These are phyloP conservation scores for Mesoclemmys tuberculata DNA, from an alignment of 2,113 vertebrate species.

Conservation along the genomic window DNA sequence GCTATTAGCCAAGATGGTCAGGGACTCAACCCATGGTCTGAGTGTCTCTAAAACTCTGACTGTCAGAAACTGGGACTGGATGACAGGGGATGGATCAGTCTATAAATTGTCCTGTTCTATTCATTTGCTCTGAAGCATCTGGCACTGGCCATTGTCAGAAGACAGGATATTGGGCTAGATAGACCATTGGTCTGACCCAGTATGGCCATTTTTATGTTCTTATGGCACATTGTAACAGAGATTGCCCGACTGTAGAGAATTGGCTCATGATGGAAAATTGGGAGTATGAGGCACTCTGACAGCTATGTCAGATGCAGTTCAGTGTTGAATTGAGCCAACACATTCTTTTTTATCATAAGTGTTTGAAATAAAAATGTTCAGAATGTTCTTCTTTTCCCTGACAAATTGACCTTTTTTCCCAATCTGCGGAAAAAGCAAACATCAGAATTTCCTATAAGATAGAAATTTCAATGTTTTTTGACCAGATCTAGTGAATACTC, in stretches of 20 bases:
- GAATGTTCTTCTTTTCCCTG: background rate
- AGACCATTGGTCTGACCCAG: background rate
- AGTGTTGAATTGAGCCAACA: background rate
- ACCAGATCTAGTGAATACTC: accelerated
- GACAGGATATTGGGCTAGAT: background rate
- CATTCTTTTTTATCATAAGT: background rate
- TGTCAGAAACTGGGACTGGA: background rate
- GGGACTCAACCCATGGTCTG: background rate
- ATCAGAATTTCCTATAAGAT: background rate
- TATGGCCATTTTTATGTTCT: background rate
- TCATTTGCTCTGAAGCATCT: background rate
- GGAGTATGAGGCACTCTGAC: background rate
- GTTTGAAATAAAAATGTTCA: background rate
- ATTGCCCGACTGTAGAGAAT: background rate
- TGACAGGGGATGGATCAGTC: background rate
- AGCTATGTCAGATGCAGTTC: background rate
- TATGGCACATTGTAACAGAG: background rate
- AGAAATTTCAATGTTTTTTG: background rate
- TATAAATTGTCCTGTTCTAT: background rate
- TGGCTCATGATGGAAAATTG: background rate
- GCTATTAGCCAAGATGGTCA: background rate
- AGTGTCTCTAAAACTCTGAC: background rate
- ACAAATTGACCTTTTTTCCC: background rate
- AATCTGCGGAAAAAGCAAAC: accelerated
- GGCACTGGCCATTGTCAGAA: background rate